Evolutionary conservation across 2,113 vertebrate genomes (phyloP).

Genomic region (Glareola pratincola): DNA sequence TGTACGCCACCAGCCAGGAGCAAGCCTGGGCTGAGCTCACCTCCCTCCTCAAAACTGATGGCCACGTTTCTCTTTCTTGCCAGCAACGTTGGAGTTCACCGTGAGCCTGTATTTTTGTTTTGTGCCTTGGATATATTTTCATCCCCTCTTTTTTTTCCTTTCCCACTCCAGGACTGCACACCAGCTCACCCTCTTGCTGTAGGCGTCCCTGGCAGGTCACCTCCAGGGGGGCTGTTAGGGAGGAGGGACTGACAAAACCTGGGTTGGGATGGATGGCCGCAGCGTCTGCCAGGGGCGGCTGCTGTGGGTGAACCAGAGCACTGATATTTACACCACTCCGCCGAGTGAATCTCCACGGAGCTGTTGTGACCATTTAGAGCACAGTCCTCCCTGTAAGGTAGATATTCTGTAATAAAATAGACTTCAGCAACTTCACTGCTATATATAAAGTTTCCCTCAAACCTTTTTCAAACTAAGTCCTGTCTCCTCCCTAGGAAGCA

Average conservation of each 20-base stretch:
- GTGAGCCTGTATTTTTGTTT: not conserved
- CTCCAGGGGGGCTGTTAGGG: not conserved
- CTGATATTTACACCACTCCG: not conserved
- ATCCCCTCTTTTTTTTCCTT: not conserved
- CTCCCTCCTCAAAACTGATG: not conserved
- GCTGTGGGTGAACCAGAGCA: not conserved
- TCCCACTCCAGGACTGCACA: not conserved
- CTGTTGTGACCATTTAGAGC: not conserved
- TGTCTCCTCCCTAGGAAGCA: conserved; percentile 49
- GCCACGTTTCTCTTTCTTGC: not conserved
- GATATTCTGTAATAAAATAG: not conserved
- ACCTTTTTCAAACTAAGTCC: conserved; percentile 20
- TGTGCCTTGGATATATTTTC: not conserved
- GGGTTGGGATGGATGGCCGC: not conserved
- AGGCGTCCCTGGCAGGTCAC: fast-evolving
- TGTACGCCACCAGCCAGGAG: not conserved
- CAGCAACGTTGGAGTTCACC: not conserved
- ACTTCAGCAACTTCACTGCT: conserved; percentile 34
- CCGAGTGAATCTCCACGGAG: not conserved
- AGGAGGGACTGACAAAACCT: not conserved
- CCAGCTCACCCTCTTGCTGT: not conserved
- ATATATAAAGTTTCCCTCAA: conserved; percentile 61
- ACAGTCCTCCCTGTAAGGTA: not conserved
- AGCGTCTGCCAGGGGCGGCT: not conserved
- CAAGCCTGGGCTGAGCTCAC: not conserved